Base-by-base conservation (phyloP, 2,113 vertebrate species). In the Himantopus leucocephalus region DNA sequence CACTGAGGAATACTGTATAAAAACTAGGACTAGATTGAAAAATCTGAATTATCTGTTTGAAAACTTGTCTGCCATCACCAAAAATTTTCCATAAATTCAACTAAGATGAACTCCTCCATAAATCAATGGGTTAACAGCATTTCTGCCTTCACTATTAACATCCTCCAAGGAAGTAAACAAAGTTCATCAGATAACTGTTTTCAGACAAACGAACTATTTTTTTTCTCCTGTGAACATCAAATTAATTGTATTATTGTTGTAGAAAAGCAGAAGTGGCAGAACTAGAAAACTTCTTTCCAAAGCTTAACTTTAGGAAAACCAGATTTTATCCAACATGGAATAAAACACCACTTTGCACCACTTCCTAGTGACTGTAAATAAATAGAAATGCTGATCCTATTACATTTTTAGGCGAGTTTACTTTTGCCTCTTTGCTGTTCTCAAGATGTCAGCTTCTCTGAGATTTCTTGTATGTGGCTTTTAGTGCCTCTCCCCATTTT, bases 101-200 rank as follows among this genome's bases (percentile, higher is more conserved):
- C n/a, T 29, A 41, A 41, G 35, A 79, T 7, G 5, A 88, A 50
- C 30, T 56, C 41, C 43, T 81, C 64, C 59, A 45, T n/a, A 59
- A 90, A 74, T 45, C 10, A 89, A 88, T 11, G 47, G 26, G 90
- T 96, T 92, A 96, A 96, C 37, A 71, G 43, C 18, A 71, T 41
- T 94, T 96, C 70, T 91, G 60, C 43, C 77, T 93, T 90, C 53
- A 37, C 63, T 72, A n/a, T 79, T 82, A 80, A 80, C 56, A 92
- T 85, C 41, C 39, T 72, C 43, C 0, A 2, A 92, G 60, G 60
- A 93, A 89, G 62, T 82, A 92, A 96, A 91, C 88, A 94, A 87
- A 95, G 70, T 75, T 87, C 70, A 94, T 84, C 80, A 89, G 88
- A 94, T 78, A 96, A 94, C n/a, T 82, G 35, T 75, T 92, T 95